Evolutionary conservation across 2,797 vertebrate species (phyloP).

Genomic region (Balearica regulorum): DNA sequence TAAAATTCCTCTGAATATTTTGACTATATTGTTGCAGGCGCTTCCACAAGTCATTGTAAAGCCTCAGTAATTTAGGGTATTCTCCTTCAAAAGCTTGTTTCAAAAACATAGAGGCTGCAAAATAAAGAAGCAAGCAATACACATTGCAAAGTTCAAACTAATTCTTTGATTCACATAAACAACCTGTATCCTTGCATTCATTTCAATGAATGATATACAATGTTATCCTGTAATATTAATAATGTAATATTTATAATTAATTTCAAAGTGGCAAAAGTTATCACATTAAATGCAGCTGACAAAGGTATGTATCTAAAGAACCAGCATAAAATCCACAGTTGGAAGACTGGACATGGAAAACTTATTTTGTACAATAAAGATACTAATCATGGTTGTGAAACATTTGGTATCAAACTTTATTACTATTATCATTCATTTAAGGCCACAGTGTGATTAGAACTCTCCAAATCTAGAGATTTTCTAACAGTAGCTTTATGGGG

Average conservation of each 20-base stretch:
- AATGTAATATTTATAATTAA: not conserved
- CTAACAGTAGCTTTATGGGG: not conserved
- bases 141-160: not conserved
- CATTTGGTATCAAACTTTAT: not conserved
- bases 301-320: not conserved
- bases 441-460: not conserved
- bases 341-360: not conserved
- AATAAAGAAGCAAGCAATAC: slow-evolving; percentile 27
- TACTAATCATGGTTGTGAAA: not conserved
- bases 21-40: slow-evolving; percentile 91
- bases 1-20: slow-evolving; percentile 84
- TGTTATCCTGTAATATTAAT: not conserved
- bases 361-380: not conserved
- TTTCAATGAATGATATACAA: not conserved
- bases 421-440: not conserved
- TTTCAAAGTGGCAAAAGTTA: not conserved
- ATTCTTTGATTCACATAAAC: not conserved
- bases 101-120: slow-evolving; percentile 88
- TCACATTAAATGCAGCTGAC: not conserved
- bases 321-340: not conserved
- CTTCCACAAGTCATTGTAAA: slow-evolving; percentile 97
- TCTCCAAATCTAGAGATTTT: not conserved
- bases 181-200: not conserved
- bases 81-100: slow-evolving; percentile 97
- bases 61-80: slow-evolving; percentile 91